These are phyloP conservation scores for Lepilemur ruficaudatus DNA, from an alignment of 2,797 vertebrate genomes.

Conservation along the genomic window DNA sequence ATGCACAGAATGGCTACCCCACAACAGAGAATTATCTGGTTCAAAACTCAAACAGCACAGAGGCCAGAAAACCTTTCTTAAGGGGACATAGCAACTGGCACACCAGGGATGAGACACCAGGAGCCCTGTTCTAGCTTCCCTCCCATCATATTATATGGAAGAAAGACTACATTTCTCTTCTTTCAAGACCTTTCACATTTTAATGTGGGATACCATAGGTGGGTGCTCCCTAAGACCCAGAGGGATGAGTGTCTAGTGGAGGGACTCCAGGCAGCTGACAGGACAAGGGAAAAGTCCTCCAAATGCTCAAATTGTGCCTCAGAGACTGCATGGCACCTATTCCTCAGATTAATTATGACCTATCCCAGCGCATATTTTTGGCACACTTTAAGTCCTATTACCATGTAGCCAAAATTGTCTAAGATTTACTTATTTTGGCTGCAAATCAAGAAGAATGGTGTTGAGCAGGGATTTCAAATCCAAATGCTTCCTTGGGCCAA, in stretches of 20 bases:
- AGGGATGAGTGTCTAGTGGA: not conserved
- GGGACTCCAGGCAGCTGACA: not conserved
- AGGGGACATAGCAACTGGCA: not conserved
- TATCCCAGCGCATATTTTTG: not conserved
- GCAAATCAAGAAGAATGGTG: conserved; percentile 28
- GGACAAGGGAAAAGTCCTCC: not conserved
- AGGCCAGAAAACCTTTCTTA: not conserved
- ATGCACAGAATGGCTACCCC: too few relatives aligned
- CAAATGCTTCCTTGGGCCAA: not conserved
- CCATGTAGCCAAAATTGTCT: not conserved
- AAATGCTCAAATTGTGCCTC: not conserved
- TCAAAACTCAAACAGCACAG: too few relatives aligned
- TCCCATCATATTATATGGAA: not conserved
- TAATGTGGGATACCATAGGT: not conserved
- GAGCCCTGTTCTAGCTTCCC: not conserved
- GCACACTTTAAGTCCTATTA: not conserved
- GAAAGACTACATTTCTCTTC: not conserved
- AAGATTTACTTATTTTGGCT: not conserved
- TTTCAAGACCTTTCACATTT: not conserved
- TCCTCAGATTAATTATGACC: not conserved
- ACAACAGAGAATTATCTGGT: not conserved
- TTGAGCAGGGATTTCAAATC: not conserved
- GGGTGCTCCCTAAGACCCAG: not conserved
- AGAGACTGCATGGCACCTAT: not conserved
- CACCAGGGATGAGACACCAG: not conserved